Base-by-base conservation (phyloP, 2,113 vertebrate genomes). In the Lethenteron camtschaticum region DNA sequence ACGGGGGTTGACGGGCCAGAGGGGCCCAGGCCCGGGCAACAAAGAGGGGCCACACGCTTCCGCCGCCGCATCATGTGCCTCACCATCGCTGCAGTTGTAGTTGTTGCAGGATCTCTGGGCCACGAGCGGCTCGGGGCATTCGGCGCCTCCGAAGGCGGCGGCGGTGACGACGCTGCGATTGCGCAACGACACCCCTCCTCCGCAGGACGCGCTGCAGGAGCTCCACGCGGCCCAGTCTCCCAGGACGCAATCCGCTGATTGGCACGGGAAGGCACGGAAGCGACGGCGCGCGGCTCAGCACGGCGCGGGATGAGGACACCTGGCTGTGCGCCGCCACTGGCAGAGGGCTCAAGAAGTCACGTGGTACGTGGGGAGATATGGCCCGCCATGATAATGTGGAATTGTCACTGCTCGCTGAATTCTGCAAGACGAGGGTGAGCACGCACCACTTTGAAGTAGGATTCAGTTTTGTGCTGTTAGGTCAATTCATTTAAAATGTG, bases 201-300 rank as follows among this genome's bases (percentile, higher is more conserved):
- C 81, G 73, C 85, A 84, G 4, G 81, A 76, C 74, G 75, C 69
- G 1, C 83, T 87, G 78, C 85, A 88, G 57, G 79, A 75, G 16
- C 78, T 85, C 86, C 86, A 87, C 2, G 75, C 20, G 0, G 83
- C 83, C 86, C 86, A 87, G 2, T 79, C 75, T 9, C 84, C 82
- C 71, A 86, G 16, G 60, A 77, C 74, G 75, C 84, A 87, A 9
- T 69, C 77, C 24, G 6, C 85, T 87, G 73, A 13, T 58, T 20
- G 16, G 70, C 5, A 24, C 11, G n/a, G 70, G 57, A 66, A 66
- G 14, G 18, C 14, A n/a, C 14, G 18, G 60, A 9, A 66, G 60
- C 14, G 60, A 18, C 18, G 14, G 14, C 9, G n/a, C 5, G 3
- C n/a, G 18, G 8, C 55, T 55, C 13, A 58, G 16, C 9, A 9